phyloP scores from a whole-genome alignment of 2,797 vertebrate species.

The Echeneis naucrates region DNA sequence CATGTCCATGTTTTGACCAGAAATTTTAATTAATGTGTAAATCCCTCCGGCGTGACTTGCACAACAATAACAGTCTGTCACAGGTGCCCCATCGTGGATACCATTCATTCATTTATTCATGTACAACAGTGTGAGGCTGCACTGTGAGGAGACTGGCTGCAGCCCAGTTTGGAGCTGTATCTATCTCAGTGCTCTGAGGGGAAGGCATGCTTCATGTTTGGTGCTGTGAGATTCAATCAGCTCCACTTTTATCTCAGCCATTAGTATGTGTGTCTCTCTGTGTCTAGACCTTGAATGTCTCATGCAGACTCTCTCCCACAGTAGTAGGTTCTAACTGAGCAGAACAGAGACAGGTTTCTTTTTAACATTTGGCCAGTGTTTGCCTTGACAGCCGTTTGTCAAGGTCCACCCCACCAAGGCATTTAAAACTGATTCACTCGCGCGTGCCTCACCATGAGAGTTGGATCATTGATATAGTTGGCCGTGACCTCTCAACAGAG shows the following conservation, averaged over 20 bases:
- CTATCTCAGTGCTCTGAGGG: slow-evolving; percentile 77
- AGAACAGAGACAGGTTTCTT: slow-evolving; percentile 70
- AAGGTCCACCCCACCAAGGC: slow-evolving; percentile 79
- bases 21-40: slow-evolving; percentile 40
- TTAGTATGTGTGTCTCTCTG: slow-evolving; percentile 83
- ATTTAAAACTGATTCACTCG: slow-evolving; percentile 49
- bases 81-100: slow-evolving; percentile 79
- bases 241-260: slow-evolving; percentile 81
- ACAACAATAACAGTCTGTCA: slow-evolving; percentile 79
- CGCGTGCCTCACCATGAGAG: slow-evolving; percentile 79
- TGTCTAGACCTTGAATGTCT: slow-evolving; percentile 84
- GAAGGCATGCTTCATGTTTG: slow-evolving; percentile 74
- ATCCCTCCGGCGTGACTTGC: slow-evolving; percentile 74
- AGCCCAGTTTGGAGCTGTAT: slow-evolving; percentile 81
- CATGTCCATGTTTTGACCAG: slow-evolving; percentile 17
- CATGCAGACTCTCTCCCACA: slow-evolving; percentile 74
- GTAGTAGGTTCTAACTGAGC: slow-evolving; percentile 68
- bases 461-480: slow-evolving; percentile 73
- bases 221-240: slow-evolving; percentile 83
- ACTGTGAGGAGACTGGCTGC: slow-evolving; percentile 82
- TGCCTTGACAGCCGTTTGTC: slow-evolving; percentile 57
- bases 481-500: slow-evolving; percentile 70
- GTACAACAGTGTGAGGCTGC: slow-evolving; percentile 78
- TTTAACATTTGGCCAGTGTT: slow-evolving; percentile 70
- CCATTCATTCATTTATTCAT: slow-evolving; percentile 71